Evolutionary conservation across 2,888 invertebrate genomes (phyloP).

Genomic region (Drosophila pegasa): DNA sequence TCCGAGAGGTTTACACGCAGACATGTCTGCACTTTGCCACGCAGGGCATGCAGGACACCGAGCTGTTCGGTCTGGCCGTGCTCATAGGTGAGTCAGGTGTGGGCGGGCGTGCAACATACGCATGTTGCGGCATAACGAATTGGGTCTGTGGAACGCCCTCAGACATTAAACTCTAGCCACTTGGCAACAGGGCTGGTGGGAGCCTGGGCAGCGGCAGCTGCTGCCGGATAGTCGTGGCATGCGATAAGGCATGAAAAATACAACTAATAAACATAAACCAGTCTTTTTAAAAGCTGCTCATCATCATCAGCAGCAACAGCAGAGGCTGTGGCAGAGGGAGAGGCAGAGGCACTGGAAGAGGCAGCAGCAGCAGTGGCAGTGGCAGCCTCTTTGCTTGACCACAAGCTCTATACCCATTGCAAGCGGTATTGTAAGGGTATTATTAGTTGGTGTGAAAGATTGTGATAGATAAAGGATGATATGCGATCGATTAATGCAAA

Average conservation of each 20-base stretch:
- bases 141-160: slow-evolving; percentile 45
- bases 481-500: no score
- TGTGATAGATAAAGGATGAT: not conserved
- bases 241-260: slow-evolving; percentile 76
- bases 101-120: slow-evolving; percentile 5
- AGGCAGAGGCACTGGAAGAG: slow-evolving; percentile 1
- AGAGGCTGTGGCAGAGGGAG: no score
- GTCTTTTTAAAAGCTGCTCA: slow-evolving; percentile 80
- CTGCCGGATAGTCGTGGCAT: slow-evolving; percentile 27
- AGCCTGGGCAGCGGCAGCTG: slow-evolving; percentile 15
- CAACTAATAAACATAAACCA: slow-evolving; percentile 81
- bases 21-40: slow-evolving; percentile 92
- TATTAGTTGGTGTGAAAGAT: not conserved
- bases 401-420: slow-evolving; percentile 1
- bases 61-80: slow-evolving; percentile 92
- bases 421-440: not conserved
- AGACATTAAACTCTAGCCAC: slow-evolving; percentile 16
- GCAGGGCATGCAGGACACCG: slow-evolving; percentile 92
- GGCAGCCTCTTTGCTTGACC: slow-evolving; percentile 34
- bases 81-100: slow-evolving; percentile 89
- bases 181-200: slow-evolving; percentile 35
- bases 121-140: slow-evolving; percentile 31
- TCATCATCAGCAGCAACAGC: slow-evolving; percentile 69
- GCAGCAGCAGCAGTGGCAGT: slow-evolving; percentile 18
- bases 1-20: slow-evolving; percentile 92